These are phyloP conservation scores for Heliconius cydno DNA, from an alignment of 2,888 invertebrate species.

Conservation along the genomic window DNA sequence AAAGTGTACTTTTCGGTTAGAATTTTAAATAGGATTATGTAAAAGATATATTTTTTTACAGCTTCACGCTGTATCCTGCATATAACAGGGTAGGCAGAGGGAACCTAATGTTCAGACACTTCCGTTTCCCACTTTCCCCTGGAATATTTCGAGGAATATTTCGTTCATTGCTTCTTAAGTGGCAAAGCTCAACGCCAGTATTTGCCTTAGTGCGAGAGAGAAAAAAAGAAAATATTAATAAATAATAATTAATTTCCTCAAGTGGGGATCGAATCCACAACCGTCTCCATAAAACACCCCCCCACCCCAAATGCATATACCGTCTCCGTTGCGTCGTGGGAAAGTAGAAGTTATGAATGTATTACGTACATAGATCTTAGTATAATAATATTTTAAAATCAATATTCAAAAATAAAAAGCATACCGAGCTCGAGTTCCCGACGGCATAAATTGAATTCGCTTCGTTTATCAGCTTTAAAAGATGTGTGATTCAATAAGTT, in stretches of 20 bases:
- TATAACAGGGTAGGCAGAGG: background rate
- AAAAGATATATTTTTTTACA: background rate
- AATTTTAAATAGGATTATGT: background rate
- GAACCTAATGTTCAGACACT: background rate
- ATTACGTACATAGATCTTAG: conserved; percentile 4
- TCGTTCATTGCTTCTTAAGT: too few species aligned
- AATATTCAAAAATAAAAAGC: conserved; percentile 64
- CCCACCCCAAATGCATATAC: too few species aligned
- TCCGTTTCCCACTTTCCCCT: too few species aligned
- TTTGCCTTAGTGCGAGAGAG: too few species aligned
- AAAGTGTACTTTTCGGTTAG: background rate
- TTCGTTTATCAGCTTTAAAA: conserved; percentile 58
- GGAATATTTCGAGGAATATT: too few species aligned
- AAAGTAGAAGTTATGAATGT: too few species aligned
- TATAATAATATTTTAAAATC: conserved; percentile 42
- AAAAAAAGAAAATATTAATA: too few species aligned
- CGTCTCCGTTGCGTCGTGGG: too few species aligned
- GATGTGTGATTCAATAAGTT: conserved; percentile 13
- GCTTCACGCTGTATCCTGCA: background rate
- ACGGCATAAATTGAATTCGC: conserved; percentile 67
- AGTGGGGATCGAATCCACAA: too few species aligned
- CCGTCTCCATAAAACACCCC: too few species aligned
- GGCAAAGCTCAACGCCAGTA: too few species aligned
- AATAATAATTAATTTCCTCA: too few species aligned
- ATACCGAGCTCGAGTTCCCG: conserved; percentile 59